Percentiles rank a stretch among this genome's conserved stretches.
Evolutionary conservation across 2,888 invertebrate genomes (phyloP).

Genomic region (Doris montereyensis): DNA sequence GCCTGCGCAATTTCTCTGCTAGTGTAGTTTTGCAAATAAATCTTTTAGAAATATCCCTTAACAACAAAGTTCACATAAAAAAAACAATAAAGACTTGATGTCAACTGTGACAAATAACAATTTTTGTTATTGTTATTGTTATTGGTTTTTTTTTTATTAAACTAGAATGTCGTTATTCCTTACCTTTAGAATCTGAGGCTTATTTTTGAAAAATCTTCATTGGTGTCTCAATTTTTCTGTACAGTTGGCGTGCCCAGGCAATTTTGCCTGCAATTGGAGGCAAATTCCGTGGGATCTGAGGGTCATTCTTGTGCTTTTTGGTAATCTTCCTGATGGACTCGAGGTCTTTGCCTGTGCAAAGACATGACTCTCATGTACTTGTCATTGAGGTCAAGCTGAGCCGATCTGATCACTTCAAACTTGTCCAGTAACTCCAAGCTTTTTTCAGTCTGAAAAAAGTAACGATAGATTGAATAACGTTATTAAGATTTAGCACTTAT

Average conservation of each 20-base stretch:
- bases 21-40: no score
- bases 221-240: constrained; percentile 86
- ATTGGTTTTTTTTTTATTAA: no score
- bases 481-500: no score
- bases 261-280: constrained; percentile 89
- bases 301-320: constrained; percentile 89
- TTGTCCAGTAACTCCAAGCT: constrained; percentile 69
- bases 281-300: constrained; percentile 89
- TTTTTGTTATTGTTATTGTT: no score
- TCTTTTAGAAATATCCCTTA: no score
- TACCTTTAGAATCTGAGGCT: constrained; percentile 70
- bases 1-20: no score
- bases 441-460: constrained; percentile 69
- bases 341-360: constrained; percentile 83
- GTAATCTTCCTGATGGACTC: constrained; percentile 84
- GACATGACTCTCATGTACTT: constrained; percentile 72
- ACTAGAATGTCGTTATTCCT: no score
- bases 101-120: no score
- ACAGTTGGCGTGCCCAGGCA: constrained; percentile 86
- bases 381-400: constrained; percentile 71
- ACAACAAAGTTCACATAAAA: no score
- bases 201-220: constrained; percentile 77
- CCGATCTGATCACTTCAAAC: constrained; percentile 70
- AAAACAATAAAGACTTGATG: no score
- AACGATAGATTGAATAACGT: no score